These are phyloP conservation scores for Lacerta viridis DNA, from an alignment of 2,797 vertebrate species.

Conservation along the genomic window DNA sequence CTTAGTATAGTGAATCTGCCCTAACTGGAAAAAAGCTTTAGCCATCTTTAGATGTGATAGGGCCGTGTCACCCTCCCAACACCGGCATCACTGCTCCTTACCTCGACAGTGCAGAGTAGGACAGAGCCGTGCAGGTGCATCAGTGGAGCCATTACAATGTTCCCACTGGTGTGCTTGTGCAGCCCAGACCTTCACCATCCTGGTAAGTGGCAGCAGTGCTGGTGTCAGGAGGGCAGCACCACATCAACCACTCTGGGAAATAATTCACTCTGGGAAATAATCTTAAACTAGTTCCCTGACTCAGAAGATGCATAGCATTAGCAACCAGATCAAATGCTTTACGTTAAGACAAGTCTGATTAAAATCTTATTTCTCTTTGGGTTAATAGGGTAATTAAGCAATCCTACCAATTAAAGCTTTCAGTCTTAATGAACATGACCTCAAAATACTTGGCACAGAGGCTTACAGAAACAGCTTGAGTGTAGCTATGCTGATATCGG, in stretches of 20 bases:
- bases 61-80: too few species aligned
- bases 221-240: too few species aligned
- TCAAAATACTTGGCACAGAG: not conserved
- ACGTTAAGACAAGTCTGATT: not conserved
- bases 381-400: constrained; percentile 7
- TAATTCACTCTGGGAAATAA: not conserved
- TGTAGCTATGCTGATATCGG: not conserved
- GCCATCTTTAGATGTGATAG: too few species aligned
- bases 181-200: too few species aligned
- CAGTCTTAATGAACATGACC: not conserved
- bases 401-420: not conserved
- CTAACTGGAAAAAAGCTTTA: not conserved
- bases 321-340: not conserved
- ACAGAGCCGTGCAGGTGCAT: too few species aligned
- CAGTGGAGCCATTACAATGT: too few species aligned
- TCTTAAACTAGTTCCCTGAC: not conserved
- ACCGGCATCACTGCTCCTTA: too few species aligned
- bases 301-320: not conserved
- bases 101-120: too few species aligned
- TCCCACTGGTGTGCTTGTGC: too few species aligned
- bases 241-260: not conserved
- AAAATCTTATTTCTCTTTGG: not conserved
- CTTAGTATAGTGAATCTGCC: not conserved
- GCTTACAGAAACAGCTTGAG: not conserved
- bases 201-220: too few species aligned